Evolutionary conservation across 1,140 invertebrate species (phyloP).

Genomic region (Fragariocoptes setiger): DNA sequence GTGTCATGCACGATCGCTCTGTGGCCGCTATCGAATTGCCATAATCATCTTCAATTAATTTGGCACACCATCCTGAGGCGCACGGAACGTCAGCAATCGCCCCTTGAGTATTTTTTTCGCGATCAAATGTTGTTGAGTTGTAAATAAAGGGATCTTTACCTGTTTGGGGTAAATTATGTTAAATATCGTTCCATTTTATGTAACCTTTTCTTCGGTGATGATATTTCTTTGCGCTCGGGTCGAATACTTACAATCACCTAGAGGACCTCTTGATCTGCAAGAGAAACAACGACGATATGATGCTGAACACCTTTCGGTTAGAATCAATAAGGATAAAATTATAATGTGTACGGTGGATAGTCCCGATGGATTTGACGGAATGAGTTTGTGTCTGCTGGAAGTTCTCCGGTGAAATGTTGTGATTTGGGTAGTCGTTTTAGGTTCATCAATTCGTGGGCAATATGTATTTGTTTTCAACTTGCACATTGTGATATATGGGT

Average conservation of each 20-base stretch:
- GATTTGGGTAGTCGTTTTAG: no score
- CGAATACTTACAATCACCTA: constrained; percentile 35
- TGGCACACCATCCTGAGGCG: constrained; percentile 67
- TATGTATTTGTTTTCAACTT: no score
- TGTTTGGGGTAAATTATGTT: constrained; percentile 1
- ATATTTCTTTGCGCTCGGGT: no score
- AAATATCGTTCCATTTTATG: background rate
- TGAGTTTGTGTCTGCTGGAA: no score
- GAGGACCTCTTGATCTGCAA: constrained; percentile 50
- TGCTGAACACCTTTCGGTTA: no score
- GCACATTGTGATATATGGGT: no score
- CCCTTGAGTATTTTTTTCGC: constrained; percentile 1
- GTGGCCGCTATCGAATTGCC: constrained; percentile 38
- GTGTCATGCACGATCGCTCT: constrained; percentile 47
- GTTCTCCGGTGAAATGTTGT: no score
- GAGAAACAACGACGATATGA: constrained; percentile 42
- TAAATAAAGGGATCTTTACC: constrained; percentile 38
- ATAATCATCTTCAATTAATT: constrained; percentile 48
- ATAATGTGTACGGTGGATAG: no score
- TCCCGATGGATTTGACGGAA: no score
- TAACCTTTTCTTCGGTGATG: background rate
- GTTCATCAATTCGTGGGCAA: no score
- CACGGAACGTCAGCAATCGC: constrained; percentile 45
- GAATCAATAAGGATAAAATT: no score
- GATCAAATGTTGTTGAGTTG: constrained; percentile 22